phyloP scores from a whole-genome alignment of 2,888 invertebrate genomes.

The Troilus luridus region DNA sequence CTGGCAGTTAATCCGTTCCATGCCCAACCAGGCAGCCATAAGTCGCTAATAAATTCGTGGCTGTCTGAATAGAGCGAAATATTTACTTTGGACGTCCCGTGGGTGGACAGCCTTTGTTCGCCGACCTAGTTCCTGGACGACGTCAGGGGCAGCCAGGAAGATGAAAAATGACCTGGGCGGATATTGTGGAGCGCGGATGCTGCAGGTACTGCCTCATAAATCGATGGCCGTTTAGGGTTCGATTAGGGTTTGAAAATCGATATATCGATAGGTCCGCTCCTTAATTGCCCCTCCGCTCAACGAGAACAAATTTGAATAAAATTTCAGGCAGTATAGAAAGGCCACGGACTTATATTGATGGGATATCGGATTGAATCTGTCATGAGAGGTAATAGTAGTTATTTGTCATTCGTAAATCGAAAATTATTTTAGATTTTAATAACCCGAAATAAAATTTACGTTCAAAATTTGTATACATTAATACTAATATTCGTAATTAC shows the following conservation, averaged over 20 bases:
- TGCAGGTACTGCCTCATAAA: conserved; percentile 17
- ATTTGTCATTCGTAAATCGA: conserved; percentile 12
- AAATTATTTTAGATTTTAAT: not conserved
- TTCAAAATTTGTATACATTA: not conserved
- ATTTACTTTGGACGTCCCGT: conserved; percentile 25
- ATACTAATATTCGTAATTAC: not conserved
- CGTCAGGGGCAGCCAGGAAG: conserved; percentile 15
- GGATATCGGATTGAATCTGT: not conserved
- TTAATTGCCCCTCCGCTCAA: not conserved
- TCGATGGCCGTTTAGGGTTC: conserved; percentile 13
- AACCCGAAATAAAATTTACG: not conserved
- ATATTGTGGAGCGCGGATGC: conserved; percentile 32
- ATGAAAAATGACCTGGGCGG: not conserved
- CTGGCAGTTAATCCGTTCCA: not conserved
- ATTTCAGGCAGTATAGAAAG: not conserved
- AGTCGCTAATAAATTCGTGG: conserved; percentile 36
- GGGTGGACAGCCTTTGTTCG: conserved; percentile 38
- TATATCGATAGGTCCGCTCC: not conserved
- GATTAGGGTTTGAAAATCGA: not conserved
- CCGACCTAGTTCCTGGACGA: not conserved
- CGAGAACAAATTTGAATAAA: conserved; percentile 31
- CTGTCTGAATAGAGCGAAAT: conserved; percentile 33
- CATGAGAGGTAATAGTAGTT: not conserved
- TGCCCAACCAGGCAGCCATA: not conserved
- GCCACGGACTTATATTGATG: not conserved